Evolutionary conservation across 2,797 vertebrate species (phyloP), one percentile per base, ranked within the genome.

Genomic region (Phrynocephalus vlangalii): DNA sequence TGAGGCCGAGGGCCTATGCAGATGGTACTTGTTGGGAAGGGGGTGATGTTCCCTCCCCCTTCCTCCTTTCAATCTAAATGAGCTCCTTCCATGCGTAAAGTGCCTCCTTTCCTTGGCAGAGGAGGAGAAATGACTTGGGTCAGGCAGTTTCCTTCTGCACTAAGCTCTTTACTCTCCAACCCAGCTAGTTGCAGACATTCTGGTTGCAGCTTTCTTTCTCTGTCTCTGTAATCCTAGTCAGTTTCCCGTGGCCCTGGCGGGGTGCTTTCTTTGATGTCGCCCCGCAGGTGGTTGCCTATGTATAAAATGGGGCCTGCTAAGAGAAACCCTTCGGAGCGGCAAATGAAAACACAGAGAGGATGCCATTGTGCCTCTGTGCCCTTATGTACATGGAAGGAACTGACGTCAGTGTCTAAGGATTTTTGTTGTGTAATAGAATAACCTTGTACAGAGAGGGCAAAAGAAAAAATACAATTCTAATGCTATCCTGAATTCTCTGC

Each of bases 261-360:
- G 95, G 87, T 87, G 89, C 81, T 90, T 92, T 86, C 93, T 95
- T 95, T 96, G 94, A 96, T 94, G 93, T 86, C 26, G 85, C 89
- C 70, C 93, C 80, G 84, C 86, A 94, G 92, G 94, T 92, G 91
- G 92, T 80, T 92, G 93, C 90, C 1, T 11, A 86, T 82, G 78
- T 89, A 86, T 89, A 92, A 84, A 4, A 81, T 0, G 0, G 85
- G 89, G 84, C 85, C 87, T 80, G 89, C 91, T 93, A 94, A 93
- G 78, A 92, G 89, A 94, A 86, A 90, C 84, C 91, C 87, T 79
- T 91, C 92, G 88, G 86, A 5, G n/a, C 84, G 91, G 92, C 89
- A 68, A 93, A 94, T 93, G 93, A 93, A 94, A 94, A 94, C 87
- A 89, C 26, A 11, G n/a, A 0, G 6, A 92, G 30, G 88, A 87